Evolutionary conservation across 2,888 invertebrate species (phyloP).

Genomic region (Zygogramma bicolorata): DNA sequence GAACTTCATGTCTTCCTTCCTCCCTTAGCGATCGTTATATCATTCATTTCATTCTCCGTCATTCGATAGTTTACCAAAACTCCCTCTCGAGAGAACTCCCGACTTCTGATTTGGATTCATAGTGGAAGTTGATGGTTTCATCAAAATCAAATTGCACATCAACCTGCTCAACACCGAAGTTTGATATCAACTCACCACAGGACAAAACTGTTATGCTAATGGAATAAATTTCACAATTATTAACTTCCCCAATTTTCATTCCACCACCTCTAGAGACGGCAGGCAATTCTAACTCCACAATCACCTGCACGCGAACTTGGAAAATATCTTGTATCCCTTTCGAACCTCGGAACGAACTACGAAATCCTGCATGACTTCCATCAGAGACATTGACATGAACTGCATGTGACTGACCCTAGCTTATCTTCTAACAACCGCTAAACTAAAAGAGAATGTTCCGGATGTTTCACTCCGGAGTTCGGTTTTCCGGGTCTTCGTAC

Average conservation of each 20-base stretch:
- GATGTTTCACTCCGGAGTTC: slow-evolving; percentile 55
- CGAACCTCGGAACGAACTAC: background rate
- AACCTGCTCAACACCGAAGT: background rate
- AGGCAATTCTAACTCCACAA: background rate
- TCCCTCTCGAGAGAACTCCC: no score
- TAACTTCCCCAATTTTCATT: background rate
- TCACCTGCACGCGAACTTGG: background rate
- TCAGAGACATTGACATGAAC: background rate
- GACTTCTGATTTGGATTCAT: background rate
- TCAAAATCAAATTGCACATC: background rate
- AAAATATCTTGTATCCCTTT: background rate
- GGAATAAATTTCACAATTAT: background rate
- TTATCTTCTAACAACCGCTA: slow-evolving; percentile 57
- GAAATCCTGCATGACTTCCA: background rate
- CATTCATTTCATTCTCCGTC: no score
- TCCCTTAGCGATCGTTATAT: no score
- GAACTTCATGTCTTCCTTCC: no score
- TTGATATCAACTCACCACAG: background rate
- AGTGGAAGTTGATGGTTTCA: background rate
- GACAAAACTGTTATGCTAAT: background rate
- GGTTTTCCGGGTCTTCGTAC: background rate
- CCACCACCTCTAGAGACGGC: background rate
- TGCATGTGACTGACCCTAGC: slow-evolving; percentile 52
- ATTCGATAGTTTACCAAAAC: background rate
- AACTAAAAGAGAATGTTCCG: slow-evolving; percentile 61